Evolutionary conservation across 2,888 invertebrate genomes (phyloP).

Genomic region (Oligia latruncula): DNA sequence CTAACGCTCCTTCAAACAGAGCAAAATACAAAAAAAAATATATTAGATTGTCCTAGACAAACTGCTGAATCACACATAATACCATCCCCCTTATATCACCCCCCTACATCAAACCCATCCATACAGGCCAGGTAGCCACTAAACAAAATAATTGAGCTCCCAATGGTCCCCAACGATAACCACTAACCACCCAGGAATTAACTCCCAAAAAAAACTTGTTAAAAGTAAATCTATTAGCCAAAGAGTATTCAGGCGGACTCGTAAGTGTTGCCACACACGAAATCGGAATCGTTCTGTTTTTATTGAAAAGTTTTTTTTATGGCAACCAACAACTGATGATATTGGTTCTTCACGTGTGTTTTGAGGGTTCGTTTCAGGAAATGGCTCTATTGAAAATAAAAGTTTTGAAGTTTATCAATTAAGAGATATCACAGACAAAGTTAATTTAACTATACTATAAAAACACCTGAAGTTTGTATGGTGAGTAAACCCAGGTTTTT

Average conservation of each 20-base stretch:
- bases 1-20: background rate
- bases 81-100: background rate
- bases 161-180: conserved; percentile 30
- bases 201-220: conserved; percentile 72
- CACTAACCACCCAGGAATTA: conserved; percentile 31
- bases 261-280: conserved; percentile 65
- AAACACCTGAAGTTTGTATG: background rate
- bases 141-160: conserved; percentile 55
- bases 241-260: conserved; percentile 62
- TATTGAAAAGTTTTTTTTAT: conserved; percentile 57
- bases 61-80: background rate
- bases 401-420: conserved; percentile 23
- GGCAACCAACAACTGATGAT: conserved; percentile 22
- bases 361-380: conserved; percentile 18
- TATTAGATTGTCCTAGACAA: background rate
- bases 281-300: conserved; percentile 52
- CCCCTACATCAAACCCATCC: conserved; percentile 2
- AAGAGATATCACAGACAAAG: background rate
- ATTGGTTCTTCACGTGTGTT: conserved; percentile 48
- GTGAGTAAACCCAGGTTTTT: background rate
- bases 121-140: conserved; percentile 34
- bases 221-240: conserved; percentile 77
- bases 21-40: background rate
- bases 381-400: conserved; percentile 1
- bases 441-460: background rate